These are phyloP conservation scores for Chironex yamaguchii DNA, from an alignment of 30 jellyfish, hydroid and myxozoan species.

Conservation along the genomic window DNA sequence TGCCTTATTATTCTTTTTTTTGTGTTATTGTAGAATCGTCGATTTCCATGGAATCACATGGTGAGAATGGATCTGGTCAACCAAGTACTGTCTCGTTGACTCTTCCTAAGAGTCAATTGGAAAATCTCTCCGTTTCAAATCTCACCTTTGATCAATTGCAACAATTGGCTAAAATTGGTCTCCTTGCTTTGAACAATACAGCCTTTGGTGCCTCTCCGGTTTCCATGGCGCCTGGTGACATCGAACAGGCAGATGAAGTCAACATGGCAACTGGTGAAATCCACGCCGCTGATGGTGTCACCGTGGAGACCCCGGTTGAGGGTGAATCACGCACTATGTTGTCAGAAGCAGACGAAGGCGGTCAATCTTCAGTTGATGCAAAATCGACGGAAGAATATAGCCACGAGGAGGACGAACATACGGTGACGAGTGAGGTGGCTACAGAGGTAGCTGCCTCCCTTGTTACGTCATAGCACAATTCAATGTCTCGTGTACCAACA, in stretches of 20 bases:
- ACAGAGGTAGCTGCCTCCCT: not conserved
- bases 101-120: slow-evolving; percentile 88
- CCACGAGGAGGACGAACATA: not conserved
- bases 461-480: not conserved
- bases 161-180: slow-evolving; percentile 95
- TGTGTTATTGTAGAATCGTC: not conserved
- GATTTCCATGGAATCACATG: slow-evolving; percentile 12
- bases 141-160: slow-evolving; percentile 92
- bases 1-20: not conserved
- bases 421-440: not conserved
- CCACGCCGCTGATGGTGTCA: not conserved
- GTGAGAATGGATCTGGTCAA: slow-evolving; percentile 58
- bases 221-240: slow-evolving; percentile 63
- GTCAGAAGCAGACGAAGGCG: not conserved
- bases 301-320: no score
- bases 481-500: no score
- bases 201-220: slow-evolving; percentile 69
- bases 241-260: not conserved
- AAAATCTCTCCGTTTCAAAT: slow-evolving; percentile 89
- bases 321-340: not conserved
- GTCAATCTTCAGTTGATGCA: no score
- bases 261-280: not conserved
- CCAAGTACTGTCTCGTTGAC: slow-evolving; percentile 81
- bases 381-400: not conserved
- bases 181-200: slow-evolving; percentile 88